These are phyloP conservation scores for Recurvirostra avosetta DNA, from an alignment of 2,113 vertebrate genomes.

Conservation along the genomic window DNA sequence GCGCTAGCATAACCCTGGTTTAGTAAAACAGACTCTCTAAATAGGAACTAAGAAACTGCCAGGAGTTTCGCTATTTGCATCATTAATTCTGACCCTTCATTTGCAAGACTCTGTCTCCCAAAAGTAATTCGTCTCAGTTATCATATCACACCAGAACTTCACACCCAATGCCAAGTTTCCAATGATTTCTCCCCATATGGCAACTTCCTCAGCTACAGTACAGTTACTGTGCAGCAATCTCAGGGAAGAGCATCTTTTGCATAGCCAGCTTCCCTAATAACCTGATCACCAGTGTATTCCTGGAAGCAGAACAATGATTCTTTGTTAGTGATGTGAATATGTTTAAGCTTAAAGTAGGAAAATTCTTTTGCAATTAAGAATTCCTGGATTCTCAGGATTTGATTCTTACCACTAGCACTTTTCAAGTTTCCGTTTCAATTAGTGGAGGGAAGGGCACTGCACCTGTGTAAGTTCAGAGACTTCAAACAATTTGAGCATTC, in stretches of 20 bases:
- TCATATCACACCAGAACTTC: conserved; percentile 10
- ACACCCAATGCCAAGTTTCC: not conserved
- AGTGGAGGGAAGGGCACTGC: not conserved
- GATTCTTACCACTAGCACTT: not conserved
- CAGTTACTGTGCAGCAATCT: not conserved
- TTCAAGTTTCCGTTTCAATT: not conserved
- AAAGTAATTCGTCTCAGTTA: not conserved
- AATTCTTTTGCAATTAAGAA: not conserved
- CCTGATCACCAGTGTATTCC: not conserved
- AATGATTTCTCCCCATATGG: not conserved
- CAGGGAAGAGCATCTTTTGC: not conserved
- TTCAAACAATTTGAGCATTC: not conserved
- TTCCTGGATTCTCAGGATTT: not conserved
- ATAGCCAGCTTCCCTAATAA: not conserved
- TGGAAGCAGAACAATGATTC: not conserved
- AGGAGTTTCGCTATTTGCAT: not conserved
- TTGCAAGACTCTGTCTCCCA: not conserved
- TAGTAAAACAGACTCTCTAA: not conserved
- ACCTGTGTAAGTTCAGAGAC: not conserved
- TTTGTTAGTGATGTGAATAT: not conserved
- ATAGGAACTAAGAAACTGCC: not conserved
- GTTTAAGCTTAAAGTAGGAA: not conserved
- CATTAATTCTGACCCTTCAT: conserved; percentile 20
- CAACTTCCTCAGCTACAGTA: not conserved
- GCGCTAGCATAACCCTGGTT: not conserved